Conservation (phyloP, 2,797 vertebrate genomes). For the Centroberyx gerrardi region DNA sequence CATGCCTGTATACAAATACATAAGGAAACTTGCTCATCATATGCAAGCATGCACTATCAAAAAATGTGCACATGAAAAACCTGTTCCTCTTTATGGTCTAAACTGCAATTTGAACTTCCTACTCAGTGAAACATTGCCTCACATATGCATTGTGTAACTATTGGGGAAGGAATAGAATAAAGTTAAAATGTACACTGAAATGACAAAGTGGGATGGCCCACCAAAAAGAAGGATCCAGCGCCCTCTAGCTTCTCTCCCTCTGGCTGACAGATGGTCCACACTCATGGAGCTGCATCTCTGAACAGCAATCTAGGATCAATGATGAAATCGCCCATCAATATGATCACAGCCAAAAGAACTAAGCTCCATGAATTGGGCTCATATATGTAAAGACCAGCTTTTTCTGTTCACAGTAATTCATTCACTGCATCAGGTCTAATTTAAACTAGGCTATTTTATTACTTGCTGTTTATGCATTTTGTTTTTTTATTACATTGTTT, state of each 20-base stretch:
- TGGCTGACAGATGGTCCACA: not conserved
- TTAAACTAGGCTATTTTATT: too few relatives aligned
- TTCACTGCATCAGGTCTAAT: too few relatives aligned
- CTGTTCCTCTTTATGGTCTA: too few relatives aligned
- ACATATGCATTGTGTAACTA: not conserved
- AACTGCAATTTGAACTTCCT: too few relatives aligned
- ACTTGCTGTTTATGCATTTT: too few relatives aligned
- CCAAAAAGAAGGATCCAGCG: slow-evolving; percentile 1
- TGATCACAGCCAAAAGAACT: too few relatives aligned
- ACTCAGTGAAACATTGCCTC: not conserved
- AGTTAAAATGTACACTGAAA: not conserved
- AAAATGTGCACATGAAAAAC: slow-evolving; percentile 19
- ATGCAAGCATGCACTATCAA: slow-evolving; percentile 32
- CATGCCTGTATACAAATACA: slow-evolving; percentile 14
- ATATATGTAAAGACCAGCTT: too few relatives aligned
- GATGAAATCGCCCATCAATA: too few relatives aligned
- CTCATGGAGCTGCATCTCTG: not conserved
- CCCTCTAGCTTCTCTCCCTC: not conserved
- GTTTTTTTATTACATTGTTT: too few relatives aligned
- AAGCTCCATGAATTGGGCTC: too few relatives aligned
- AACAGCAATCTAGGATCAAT: too few relatives aligned
- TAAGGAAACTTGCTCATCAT: not conserved
- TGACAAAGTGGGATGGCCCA: not conserved
- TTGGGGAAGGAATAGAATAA: not conserved
- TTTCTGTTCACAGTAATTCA: too few relatives aligned